Evolutionary conservation across 1,140 invertebrate genomes (phyloP).

Genomic region (Drosophila saltans): DNA sequence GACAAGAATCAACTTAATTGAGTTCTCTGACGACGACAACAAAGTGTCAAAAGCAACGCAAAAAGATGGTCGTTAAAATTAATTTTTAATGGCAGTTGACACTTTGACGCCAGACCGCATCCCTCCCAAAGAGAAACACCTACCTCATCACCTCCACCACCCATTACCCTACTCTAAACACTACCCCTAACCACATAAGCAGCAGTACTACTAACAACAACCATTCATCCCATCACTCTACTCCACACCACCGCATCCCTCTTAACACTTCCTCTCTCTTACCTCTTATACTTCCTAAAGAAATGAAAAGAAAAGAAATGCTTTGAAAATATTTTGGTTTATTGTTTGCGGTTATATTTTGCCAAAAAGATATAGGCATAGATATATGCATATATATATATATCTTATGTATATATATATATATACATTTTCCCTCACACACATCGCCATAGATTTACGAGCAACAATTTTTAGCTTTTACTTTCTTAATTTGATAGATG

Average conservation of each 20-base stretch:
- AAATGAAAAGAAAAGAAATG: conserved; percentile 8
- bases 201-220: neutral
- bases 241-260: conserved; percentile 31
- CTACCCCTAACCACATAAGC: neutral
- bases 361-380: conserved; percentile 17
- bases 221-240: neutral
- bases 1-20: conserved; percentile 11
- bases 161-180: neutral
- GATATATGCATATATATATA: conserved; percentile 10
- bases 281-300: conserved; percentile 8
- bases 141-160: conserved; percentile 17
- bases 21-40: conserved; percentile 20
- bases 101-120: conserved; percentile 31
- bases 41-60: conserved; percentile 50
- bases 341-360: conserved; percentile 6
- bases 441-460: conserved; percentile 68
- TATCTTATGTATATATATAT: conserved; percentile 7
- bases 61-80: conserved; percentile 56
- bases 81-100: conserved; percentile 71
- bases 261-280: conserved; percentile 18
- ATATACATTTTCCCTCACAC: conserved; percentile 18
- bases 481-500: conserved; percentile 80
- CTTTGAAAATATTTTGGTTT: conserved; percentile 13
- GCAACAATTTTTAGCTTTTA: conserved; percentile 59
- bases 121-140: conserved; percentile 3